A percentile compares a stretch with the other conserved stretches of the same genome.
Evolutionary conservation across 2,113 vertebrate species (phyloP).

Genomic region (Zosterops lateralis): DNA sequence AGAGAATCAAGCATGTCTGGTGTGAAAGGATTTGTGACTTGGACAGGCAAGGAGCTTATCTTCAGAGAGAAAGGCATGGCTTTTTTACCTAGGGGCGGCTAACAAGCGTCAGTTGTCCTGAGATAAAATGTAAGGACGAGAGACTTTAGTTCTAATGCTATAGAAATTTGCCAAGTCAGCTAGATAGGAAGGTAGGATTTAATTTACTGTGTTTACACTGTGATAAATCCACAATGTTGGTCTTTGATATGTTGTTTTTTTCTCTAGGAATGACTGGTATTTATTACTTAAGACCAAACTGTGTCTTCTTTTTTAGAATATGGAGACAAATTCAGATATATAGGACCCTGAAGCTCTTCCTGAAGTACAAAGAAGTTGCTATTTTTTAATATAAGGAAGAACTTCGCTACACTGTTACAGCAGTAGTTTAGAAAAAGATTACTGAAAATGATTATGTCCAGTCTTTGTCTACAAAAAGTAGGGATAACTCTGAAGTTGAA

Average conservation of each 20-base stretch:
- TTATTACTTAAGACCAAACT: not conserved
- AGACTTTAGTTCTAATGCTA: not conserved
- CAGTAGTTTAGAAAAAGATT: not conserved
- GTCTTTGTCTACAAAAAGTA: not conserved
- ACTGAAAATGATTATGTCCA: not conserved
- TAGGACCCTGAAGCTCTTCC: not conserved
- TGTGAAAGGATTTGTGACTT: slow-evolving; percentile 24
- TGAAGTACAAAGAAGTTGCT: not conserved
- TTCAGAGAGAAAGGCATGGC: not conserved
- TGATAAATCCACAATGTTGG: not conserved
- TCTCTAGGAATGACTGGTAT: not conserved
- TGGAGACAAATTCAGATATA: not conserved
- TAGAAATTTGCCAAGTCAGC: not conserved
- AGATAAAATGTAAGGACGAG: not conserved
- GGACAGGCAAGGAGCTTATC: not conserved
- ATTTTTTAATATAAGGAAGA: not conserved
- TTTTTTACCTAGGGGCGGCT: not conserved
- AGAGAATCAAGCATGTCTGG: not conserved
- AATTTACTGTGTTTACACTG: not conserved
- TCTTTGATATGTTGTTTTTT: not conserved
- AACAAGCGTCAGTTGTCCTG: not conserved
- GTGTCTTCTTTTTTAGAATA: not conserved
- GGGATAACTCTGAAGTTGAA: not conserved
- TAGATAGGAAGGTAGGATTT: not conserved
- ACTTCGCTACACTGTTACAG: not conserved